Evolutionary conservation across 2,113 vertebrate genomes (phyloP).

Genomic region (Phaethon lepturus): DNA sequence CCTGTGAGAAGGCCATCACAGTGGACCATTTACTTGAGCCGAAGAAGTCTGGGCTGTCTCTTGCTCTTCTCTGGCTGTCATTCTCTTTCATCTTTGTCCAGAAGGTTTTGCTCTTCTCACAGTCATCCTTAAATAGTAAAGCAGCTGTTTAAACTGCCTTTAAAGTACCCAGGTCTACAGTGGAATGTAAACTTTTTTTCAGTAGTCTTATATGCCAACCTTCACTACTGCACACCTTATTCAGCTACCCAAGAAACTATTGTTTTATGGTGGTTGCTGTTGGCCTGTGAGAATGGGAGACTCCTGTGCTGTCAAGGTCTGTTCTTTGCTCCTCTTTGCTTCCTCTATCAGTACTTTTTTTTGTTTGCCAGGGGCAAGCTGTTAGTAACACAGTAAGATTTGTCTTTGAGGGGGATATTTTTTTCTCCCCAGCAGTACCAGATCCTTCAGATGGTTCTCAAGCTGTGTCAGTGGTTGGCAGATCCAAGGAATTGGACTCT

Average conservation of each 20-base stretch:
- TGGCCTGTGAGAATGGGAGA: neutral
- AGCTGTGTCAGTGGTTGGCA: neutral
- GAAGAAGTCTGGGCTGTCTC: neutral
- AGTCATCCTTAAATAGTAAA: neutral
- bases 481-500: neutral
- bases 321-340: neutral
- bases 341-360: neutral
- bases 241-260: neutral
- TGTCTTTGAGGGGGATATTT: neutral
- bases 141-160: neutral
- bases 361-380: neutral
- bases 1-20: neutral
- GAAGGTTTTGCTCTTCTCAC: neutral
- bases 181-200: neutral
- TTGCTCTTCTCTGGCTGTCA: neutral
- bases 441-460: neutral
- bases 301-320: neutral
- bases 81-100: neutral
- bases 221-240: neutral
- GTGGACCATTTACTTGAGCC: neutral
- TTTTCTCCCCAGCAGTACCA: neutral
- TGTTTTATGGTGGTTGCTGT: neutral
- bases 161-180: neutral
- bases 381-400: neutral
- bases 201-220: rapidly evolving